A percentile compares a stretch with the other conserved stretches of the same genome.
These are phyloP conservation scores for Turnix velox DNA, from an alignment of 2,113 vertebrate genomes.

Conservation along the genomic window DNA sequence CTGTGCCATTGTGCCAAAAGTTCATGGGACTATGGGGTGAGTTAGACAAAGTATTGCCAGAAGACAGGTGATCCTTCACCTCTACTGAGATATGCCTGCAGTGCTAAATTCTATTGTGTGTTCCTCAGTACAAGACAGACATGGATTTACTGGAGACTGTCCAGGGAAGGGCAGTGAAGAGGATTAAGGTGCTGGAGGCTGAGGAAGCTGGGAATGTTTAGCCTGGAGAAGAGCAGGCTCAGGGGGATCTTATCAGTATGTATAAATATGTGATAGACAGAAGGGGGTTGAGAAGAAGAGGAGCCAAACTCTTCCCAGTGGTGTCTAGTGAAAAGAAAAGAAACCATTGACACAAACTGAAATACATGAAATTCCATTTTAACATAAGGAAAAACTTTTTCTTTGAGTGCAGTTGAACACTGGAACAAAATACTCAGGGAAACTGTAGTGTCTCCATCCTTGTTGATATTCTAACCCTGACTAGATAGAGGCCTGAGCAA, in stretches of 20 bases:
- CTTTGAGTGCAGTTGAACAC: background rate
- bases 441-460: background rate
- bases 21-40: background rate
- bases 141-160: background rate
- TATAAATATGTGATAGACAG: background rate
- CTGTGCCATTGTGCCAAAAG: background rate
- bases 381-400: background rate
- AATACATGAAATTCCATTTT: background rate
- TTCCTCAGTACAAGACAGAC: background rate
- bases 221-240: background rate
- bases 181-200: background rate
- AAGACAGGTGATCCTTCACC: background rate
- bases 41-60: background rate
- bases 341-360: background rate
- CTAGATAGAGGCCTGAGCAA: background rate
- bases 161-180: background rate
- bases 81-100: background rate
- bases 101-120: background rate
- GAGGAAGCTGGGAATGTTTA: background rate
- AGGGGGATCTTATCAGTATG: background rate
- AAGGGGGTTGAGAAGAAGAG: background rate
- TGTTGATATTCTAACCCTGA: background rate
- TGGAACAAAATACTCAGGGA: background rate
- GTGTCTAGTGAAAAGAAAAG: background rate
- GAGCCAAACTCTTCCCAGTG: background rate